Conservation (phyloP, 1,140 invertebrate genomes). For the Coenobita brevimanus region DNA sequence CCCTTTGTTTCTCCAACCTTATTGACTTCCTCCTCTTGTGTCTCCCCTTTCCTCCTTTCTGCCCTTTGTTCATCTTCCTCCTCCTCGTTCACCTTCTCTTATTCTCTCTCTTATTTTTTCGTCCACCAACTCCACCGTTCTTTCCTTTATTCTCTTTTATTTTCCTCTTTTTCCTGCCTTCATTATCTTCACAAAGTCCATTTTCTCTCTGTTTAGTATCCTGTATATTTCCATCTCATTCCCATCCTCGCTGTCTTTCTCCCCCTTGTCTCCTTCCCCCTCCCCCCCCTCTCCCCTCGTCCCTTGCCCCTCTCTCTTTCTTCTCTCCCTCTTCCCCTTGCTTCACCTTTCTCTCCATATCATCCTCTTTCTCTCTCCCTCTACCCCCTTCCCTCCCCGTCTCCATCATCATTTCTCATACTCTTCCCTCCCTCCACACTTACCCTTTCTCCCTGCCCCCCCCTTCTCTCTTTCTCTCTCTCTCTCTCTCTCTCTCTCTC, state of each 20-base stretch:
- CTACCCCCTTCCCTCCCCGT: neutral
- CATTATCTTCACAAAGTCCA: neutral
- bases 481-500: too few species aligned
- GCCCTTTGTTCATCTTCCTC: too few species aligned
- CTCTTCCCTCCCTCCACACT: neutral
- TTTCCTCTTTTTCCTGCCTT: neutral
- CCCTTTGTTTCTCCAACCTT: too few species aligned
- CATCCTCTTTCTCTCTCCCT: neutral
- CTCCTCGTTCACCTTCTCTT: too few species aligned
- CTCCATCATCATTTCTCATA: neutral
- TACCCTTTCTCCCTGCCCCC: neutral
- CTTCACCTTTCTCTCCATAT: neutral
- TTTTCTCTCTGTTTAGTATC: neutral
- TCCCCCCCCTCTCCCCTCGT: neutral
- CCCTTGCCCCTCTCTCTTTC: neutral
- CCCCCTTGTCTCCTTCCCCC: neutral
- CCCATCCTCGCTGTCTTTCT: neutral
- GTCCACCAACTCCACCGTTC: too few species aligned
- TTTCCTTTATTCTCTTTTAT: neutral
- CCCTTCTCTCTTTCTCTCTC: neutral
- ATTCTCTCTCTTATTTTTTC: too few species aligned
- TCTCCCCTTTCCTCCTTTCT: too few species aligned
- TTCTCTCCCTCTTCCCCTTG: neutral
- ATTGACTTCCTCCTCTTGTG: too few species aligned
- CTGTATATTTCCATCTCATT: neutral